Evolutionary conservation across 64 coral and sea anemone species (phyloP).

Genomic region (Porites australiensis): DNA sequence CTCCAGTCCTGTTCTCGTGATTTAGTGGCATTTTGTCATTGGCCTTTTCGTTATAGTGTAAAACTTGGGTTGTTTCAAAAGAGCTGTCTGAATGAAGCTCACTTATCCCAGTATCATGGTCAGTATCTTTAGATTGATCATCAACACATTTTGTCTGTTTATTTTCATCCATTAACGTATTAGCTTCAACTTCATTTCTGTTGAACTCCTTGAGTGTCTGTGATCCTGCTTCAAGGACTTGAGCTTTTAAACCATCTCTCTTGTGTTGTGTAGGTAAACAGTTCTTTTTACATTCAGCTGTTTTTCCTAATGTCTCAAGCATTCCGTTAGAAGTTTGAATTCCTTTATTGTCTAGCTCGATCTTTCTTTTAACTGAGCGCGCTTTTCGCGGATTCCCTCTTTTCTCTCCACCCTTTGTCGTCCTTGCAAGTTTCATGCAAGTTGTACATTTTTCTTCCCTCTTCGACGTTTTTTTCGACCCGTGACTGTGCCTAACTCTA

Average conservation of each 20-base stretch:
- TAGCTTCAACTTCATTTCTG: neutral
- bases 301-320: slow-evolving; percentile 14
- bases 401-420: neutral
- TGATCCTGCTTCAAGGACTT: slow-evolving; percentile 8
- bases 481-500: neutral
- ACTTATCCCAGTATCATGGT: slow-evolving; percentile 70
- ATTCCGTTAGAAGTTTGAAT: slow-evolving; percentile 39
- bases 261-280: slow-evolving; percentile 9
- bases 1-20: neutral
- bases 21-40: neutral
- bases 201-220: neutral
- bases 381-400: neutral
- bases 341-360: slow-evolving; percentile 9
- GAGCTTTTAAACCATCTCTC: neutral
- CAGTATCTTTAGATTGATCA: slow-evolving; percentile 35
- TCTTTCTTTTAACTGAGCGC: neutral
- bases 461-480: neutral
- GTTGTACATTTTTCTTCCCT: neutral
- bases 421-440: neutral
- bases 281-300: slow-evolving; percentile 1
- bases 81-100: slow-evolving; percentile 77
- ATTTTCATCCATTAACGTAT: neutral
- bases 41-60: neutral
- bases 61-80: slow-evolving; percentile 23
- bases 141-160: neutral